A percentile compares a stretch with the other conserved stretches of the same genome.
phyloP scores from a whole-genome alignment of 2,797 vertebrate species.

The Tragopan temminckii region DNA sequence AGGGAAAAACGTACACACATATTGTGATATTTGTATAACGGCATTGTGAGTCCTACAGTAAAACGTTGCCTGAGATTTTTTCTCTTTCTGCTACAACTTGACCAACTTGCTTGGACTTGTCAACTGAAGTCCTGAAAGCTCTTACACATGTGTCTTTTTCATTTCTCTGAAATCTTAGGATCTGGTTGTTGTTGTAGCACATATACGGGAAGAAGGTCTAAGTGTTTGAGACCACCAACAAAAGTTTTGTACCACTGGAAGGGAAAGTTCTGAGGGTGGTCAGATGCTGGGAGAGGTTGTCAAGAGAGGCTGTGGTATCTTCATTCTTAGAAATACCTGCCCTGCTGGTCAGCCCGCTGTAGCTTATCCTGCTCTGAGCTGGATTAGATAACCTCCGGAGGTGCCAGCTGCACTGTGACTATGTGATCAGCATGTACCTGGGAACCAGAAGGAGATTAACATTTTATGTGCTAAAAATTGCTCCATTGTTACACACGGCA shows the following conservation, averaged over 20 bases:
- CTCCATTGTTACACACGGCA: background rate
- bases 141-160: background rate
- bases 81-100: background rate
- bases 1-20: rapidly evolving
- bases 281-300: background rate
- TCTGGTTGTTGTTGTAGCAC: background rate
- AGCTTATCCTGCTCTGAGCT: background rate
- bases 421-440: rapidly evolving
- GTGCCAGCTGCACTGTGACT: background rate
- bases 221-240: background rate
- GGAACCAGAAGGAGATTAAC: background rate
- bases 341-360: background rate
- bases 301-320: background rate
- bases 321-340: background rate
- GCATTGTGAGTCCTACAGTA: background rate
- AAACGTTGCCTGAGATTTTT: background rate
- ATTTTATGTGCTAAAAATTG: background rate
- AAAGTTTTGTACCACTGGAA: background rate
- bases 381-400: background rate
- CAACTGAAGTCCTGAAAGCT: background rate
- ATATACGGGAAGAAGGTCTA: background rate
- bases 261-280: background rate
- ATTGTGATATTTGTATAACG: background rate
- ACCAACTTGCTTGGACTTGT: background rate
- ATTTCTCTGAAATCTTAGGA: background rate